These are phyloP conservation scores for Stenodema calcarata DNA, from an alignment of 2,888 invertebrate genomes.

Conservation along the genomic window DNA sequence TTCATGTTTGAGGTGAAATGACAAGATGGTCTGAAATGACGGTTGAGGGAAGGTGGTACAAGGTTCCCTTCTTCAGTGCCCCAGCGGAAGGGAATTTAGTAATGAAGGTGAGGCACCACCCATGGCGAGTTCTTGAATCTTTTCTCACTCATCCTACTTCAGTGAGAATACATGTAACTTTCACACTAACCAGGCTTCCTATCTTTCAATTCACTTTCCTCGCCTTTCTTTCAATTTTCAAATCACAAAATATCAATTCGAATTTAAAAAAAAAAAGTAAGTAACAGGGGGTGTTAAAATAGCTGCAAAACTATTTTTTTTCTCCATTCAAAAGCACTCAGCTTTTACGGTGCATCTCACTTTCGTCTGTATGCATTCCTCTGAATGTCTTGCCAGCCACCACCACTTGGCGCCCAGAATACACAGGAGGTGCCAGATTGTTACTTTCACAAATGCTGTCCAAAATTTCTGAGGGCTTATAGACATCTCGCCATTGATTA, in stretches of 20 bases:
- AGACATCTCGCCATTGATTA: conserved; percentile 78
- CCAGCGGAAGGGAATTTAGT: too few species aligned
- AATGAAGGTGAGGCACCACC: too few species aligned
- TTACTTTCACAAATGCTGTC: conserved; percentile 72
- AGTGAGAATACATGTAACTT: too few species aligned
- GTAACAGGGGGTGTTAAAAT: neutral
- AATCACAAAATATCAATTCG: neutral
- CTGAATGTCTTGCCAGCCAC: conserved; percentile 19
- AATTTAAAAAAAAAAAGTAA: neutral
- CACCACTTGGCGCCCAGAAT: conserved; percentile 56
- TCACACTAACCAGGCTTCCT: too few species aligned
- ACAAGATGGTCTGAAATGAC: too few species aligned
- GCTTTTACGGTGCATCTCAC: neutral
- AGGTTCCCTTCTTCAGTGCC: too few species aligned
- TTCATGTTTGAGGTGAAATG: too few species aligned
- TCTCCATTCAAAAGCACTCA: neutral
- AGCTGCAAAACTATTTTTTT: too few species aligned
- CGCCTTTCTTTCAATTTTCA: neutral
- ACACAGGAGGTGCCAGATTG: conserved; percentile 69
- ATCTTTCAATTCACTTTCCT: neutral
- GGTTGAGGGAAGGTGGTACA: too few species aligned
- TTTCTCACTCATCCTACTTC: too few species aligned
- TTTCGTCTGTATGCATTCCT: neutral
- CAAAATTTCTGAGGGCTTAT: conserved; percentile 76
- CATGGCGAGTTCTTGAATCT: too few species aligned